Conservation (phyloP, 1,140 invertebrate genomes). For the Drosophila lini region DNA sequence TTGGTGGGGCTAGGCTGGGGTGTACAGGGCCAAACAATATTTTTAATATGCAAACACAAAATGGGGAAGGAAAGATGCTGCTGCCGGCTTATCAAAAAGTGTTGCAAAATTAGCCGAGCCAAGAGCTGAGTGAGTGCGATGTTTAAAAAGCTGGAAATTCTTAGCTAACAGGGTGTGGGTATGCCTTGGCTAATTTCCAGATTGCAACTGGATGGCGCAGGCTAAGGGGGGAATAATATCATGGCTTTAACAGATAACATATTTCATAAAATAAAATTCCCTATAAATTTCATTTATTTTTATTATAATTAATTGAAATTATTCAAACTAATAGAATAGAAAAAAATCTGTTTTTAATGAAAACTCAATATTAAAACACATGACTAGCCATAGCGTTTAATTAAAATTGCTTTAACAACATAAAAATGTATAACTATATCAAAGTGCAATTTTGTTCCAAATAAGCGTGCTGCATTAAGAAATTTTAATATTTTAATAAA, state of each 20-base stretch:
- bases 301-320: not conserved
- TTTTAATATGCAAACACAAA: slow-evolving; percentile 70
- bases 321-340: not conserved
- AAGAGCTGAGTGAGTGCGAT: slow-evolving; percentile 39
- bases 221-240: not conserved
- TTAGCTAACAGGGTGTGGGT: not conserved
- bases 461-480: too few relatives aligned
- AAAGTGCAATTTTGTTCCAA: too few relatives aligned
- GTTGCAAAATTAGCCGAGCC: slow-evolving; percentile 72
- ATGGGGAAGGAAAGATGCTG: slow-evolving; percentile 40
- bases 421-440: too few relatives aligned
- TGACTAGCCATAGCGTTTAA: too few relatives aligned
- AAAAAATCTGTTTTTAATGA: too few relatives aligned
- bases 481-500: too few relatives aligned
- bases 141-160: slow-evolving; percentile 64
- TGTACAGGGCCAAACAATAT: slow-evolving; percentile 46
- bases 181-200: slow-evolving; percentile 38
- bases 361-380: too few relatives aligned
- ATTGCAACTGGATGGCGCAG: not conserved
- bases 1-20: not conserved
- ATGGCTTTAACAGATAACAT: not conserved
- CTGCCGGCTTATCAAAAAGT: slow-evolving; percentile 71
- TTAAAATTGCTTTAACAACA: too few relatives aligned
- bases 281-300: not conserved
- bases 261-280: too few relatives aligned